Evolutionary conservation across 2,113 vertebrate genomes (phyloP).

Genomic region (Erinaceus europaeus): DNA sequence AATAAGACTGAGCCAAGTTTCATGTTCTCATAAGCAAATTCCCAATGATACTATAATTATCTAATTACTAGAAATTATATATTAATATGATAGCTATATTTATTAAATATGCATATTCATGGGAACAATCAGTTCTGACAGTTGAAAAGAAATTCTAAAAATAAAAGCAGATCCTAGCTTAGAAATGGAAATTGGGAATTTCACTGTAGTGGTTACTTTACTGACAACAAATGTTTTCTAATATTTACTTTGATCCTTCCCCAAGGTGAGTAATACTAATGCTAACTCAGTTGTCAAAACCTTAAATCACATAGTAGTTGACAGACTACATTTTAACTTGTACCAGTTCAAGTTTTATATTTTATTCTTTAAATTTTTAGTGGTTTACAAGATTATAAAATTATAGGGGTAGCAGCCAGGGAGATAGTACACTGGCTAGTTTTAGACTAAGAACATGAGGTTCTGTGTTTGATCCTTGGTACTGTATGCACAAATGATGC

Average conservation of each 20-base stretch:
- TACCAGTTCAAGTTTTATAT: neutral
- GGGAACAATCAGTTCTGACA: neutral
- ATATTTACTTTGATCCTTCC: neutral
- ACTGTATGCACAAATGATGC: no score
- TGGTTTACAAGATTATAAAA: no score
- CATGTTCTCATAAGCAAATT: slow-evolving; percentile 2
- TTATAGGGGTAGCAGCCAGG: no score
- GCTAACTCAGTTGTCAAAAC: neutral
- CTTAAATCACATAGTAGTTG: neutral
- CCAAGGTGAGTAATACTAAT: neutral
- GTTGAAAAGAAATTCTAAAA: slow-evolving; percentile 44
- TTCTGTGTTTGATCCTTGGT: no score
- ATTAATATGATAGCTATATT: slow-evolving; percentile 20
- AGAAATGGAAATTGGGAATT: slow-evolving; percentile 5
- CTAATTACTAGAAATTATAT: slow-evolving; percentile 33
- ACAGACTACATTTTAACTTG: neutral
- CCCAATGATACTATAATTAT: neutral
- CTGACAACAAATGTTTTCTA: neutral
- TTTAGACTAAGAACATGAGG: no score
- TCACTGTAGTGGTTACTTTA: neutral
- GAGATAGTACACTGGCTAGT: no score
- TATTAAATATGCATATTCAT: slow-evolving; percentile 53
- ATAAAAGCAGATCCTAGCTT: slow-evolving; percentile 9
- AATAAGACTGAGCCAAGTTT: neutral
- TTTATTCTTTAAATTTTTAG: no score